Percentiles rank a stretch among this genome's conserved stretches.
phyloP scores from a whole-genome alignment of 1,140 invertebrate genomes.

The Drosophila hydei region DNA sequence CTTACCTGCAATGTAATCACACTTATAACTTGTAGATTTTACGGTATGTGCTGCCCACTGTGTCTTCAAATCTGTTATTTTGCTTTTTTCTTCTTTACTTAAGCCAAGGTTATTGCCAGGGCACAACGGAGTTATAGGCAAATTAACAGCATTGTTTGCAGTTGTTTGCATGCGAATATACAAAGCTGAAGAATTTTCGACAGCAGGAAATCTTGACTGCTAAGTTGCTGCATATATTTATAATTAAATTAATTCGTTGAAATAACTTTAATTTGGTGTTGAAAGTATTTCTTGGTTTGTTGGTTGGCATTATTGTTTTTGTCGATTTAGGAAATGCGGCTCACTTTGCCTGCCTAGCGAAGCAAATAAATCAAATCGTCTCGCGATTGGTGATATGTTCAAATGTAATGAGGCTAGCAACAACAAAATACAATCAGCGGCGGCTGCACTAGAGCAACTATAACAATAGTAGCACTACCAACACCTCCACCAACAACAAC shows the following conservation, averaged over 20 bases:
- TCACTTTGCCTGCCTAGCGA: constrained; percentile 62
- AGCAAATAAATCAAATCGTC: constrained; percentile 79
- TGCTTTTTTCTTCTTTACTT: constrained; percentile 5
- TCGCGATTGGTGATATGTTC: constrained; percentile 74
- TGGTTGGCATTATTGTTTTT: constrained; percentile 50
- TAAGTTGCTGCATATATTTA: constrained; percentile 57
- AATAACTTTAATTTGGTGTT: constrained; percentile 74
- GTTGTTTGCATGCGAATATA: constrained; percentile 54
- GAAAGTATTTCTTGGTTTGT: constrained; percentile 74
- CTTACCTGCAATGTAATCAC: neutral
- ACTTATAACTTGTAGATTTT: neutral
- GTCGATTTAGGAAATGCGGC: constrained; percentile 74
- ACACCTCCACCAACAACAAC: constrained; percentile 34
- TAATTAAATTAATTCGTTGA: constrained; percentile 78
- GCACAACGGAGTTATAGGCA: constrained; percentile 38
- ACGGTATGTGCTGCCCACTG: constrained; percentile 17
- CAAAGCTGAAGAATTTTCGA: constrained; percentile 63
- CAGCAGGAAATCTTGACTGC: constrained; percentile 63
- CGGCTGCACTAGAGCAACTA: constrained; percentile 24
- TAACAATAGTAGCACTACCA: constrained; percentile 30
- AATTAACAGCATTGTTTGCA: constrained; percentile 49
- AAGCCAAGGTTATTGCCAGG: constrained; percentile 74
- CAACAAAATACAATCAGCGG: constrained; percentile 62
- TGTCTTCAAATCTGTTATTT: constrained; percentile 12
- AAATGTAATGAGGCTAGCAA: constrained; percentile 62